Percentiles rank a stretch among this genome's conserved stretches.
Evolutionary conservation across 2,888 invertebrate genomes (phyloP).

Genomic region (Troides helena): DNA sequence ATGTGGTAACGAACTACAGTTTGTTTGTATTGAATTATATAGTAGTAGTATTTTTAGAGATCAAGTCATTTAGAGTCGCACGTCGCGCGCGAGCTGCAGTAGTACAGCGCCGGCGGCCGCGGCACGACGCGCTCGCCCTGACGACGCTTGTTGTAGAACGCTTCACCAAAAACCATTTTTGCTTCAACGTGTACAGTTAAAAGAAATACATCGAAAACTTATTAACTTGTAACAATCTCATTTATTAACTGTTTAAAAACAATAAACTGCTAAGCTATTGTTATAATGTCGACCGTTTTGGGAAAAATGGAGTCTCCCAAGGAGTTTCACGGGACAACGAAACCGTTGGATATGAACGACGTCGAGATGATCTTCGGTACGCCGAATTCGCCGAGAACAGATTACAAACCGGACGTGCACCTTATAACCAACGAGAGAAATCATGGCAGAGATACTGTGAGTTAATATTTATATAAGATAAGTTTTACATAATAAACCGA

Average conservation of each 20-base stretch:
- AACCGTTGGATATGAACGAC: slow-evolving; percentile 46
- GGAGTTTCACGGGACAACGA: slow-evolving; percentile 34
- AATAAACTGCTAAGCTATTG: slow-evolving; percentile 10
- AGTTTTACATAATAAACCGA: no score
- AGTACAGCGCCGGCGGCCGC: slow-evolving; percentile 7
- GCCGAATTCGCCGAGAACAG: slow-evolving; percentile 42
- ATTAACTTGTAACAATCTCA: not conserved
- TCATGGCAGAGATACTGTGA: slow-evolving; percentile 38
- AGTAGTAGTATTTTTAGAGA: slow-evolving; percentile 50
- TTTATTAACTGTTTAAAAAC: slow-evolving; percentile 4
- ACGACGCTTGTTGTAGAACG: not conserved
- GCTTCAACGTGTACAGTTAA: not conserved
- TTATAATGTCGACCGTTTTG: slow-evolving; percentile 28
- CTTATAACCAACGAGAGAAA: slow-evolving; percentile 45
- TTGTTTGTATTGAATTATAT: slow-evolving; percentile 9
- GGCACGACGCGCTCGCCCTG: slow-evolving; percentile 18
- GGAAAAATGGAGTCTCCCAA: slow-evolving; percentile 36
- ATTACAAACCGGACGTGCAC: slow-evolving; percentile 40
- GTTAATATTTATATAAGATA: not conserved
- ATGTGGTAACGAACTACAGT: not conserved
- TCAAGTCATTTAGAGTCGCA: slow-evolving; percentile 42
- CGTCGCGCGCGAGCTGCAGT: slow-evolving; percentile 25
- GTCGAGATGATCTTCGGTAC: slow-evolving; percentile 63
- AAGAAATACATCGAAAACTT: not conserved
- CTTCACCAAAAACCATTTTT: slow-evolving; percentile 4